A percentile compares a stretch with the other conserved stretches of the same genome.
phyloP scores from a whole-genome alignment of 1,140 invertebrate species.

The Harlomillsia oculata region DNA sequence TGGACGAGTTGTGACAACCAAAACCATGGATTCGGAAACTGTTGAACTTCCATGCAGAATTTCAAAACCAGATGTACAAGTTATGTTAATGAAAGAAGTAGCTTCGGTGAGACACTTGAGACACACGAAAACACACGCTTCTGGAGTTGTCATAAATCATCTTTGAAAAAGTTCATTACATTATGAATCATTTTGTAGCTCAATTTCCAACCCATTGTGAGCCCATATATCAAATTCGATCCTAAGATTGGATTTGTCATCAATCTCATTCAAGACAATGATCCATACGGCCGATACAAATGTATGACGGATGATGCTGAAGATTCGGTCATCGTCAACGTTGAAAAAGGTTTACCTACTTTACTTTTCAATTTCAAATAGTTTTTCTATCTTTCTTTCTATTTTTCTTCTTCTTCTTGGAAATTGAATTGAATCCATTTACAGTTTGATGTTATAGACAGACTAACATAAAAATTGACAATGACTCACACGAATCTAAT shows the following conservation, averaged over 20 bases:
- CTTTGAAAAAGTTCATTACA: no score
- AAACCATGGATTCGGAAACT: slow-evolving; percentile 2
- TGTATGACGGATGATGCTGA: slow-evolving; percentile 13
- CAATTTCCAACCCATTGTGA: neutral
- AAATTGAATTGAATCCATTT: no score
- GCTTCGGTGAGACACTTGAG: neutral
- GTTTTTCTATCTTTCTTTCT: no score
- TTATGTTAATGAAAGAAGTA: neutral
- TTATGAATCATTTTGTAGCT: neutral
- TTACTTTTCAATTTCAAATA: neutral
- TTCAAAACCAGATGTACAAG: slow-evolving; percentile 5
- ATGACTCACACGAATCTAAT: neutral
- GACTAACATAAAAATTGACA: neutral
- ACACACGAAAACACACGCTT: no score
- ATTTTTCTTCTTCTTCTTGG: no score
- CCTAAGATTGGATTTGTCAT: slow-evolving; percentile 20
- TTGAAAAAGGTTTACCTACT: slow-evolving; percentile 1
- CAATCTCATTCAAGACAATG: slow-evolving; percentile 7
- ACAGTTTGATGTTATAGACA: no score
- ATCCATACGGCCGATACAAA: slow-evolving; percentile 16
- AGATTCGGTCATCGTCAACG: neutral
- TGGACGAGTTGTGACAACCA: slow-evolving; percentile 9
- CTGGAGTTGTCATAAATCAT: no score
- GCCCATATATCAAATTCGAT: slow-evolving; percentile 21
- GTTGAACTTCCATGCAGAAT: slow-evolving; percentile 12